Evolutionary conservation across 2,113 vertebrate species (phyloP), one percentile per base, ranked within the genome.

Genomic region (Pachyramphus minor): DNA sequence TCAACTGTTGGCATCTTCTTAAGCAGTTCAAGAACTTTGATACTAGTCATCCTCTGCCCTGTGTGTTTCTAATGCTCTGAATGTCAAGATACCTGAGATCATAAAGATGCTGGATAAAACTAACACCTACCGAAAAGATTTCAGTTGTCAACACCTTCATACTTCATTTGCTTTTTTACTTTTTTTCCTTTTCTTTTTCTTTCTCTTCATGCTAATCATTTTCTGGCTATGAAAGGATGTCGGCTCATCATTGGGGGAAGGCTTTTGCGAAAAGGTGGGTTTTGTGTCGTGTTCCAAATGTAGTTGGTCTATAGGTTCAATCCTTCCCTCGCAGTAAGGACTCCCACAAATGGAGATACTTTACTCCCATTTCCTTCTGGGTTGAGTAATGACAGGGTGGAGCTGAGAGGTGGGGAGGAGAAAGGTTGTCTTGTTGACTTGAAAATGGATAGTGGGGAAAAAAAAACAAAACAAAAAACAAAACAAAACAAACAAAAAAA

Each of bases 261-360:
- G 95, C 94, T 96, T 96, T 97, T 96, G 95, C 39, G 95, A 96
- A 96, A 97, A 97, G 97, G 97, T 97, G 97, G 97, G 97, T 97
- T 96, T 92, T 94, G 64, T 3, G 2, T 88, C 87, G 42, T 96
- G 59, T 94, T 95, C 58, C 67, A 90, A 79, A 76, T 89, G 16
- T 27, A 89, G 87, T 59, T 80, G 87, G 68, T 90, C 55, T 88
- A n/a, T 56, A 12, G 52, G 56, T 49, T 90, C 56, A 68, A 13
- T 64, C 60, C 22, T 28, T 93, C 41, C 76, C 35, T 74, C 0
- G 2, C 82, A 49, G 12, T 37, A 56, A 90, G 56, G 18, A 53
- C 14, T 94, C n/a, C 85, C 47, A 52, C 50, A 52, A 69, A 39
- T 12, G 19, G 82, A 88, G 72, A 31, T 84, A 14, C 50, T 96